These are phyloP conservation scores for Leptodactylus fallax DNA, from an alignment of 2,797 vertebrate species.

Conservation along the genomic window DNA sequence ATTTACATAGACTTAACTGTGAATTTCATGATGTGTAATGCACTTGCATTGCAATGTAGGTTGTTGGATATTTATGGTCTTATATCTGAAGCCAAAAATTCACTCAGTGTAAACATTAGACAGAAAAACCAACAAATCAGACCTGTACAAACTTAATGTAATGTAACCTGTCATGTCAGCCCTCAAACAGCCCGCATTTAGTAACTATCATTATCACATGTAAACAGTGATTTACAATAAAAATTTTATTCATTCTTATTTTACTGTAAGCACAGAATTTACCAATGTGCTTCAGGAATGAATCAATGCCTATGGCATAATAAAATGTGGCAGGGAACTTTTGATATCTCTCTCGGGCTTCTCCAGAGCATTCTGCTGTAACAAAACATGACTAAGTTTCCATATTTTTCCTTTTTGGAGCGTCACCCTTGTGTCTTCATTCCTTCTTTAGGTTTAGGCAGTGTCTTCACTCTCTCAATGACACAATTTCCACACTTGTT, in stretches of 20 bases:
- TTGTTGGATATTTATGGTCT: no score
- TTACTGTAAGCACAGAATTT: neutral
- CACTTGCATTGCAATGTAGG: no score
- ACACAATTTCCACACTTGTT: conserved; percentile 81
- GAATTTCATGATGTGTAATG: no score
- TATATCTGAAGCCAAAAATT: no score
- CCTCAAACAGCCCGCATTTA: no score
- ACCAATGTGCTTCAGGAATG: neutral
- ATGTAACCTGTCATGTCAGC: no score
- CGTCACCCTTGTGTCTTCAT: neutral
- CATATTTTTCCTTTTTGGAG: neutral
- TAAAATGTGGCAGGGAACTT: neutral
- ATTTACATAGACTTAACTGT: no score
- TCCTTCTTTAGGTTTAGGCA: conserved; percentile 77
- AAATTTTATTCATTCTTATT: neutral
- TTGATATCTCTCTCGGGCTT: neutral
- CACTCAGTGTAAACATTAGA: no score
- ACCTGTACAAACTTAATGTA: no score
- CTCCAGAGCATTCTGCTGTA: neutral
- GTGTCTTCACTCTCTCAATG: conserved; percentile 78
- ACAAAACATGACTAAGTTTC: neutral
- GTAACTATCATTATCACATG: no score
- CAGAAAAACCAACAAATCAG: no score
- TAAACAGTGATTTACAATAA: neutral
- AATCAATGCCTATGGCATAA: neutral